Conservation (phyloP, 1,140 invertebrate species). For the Elysia chlorotica region DNA sequence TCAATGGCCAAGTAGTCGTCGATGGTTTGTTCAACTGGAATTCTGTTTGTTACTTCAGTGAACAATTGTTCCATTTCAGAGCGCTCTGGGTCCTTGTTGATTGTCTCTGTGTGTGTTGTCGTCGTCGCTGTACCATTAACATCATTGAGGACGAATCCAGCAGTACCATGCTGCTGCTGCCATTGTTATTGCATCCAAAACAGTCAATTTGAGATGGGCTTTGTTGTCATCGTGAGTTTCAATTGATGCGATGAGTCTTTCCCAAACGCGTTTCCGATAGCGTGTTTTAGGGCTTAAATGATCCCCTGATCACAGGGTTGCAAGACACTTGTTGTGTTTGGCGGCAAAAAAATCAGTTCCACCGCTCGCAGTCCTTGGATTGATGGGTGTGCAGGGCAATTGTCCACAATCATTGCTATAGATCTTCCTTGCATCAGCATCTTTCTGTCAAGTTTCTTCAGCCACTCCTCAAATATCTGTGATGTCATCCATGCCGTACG, state of each 20-base stretch:
- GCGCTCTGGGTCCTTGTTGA: no score
- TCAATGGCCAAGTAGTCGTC: no score
- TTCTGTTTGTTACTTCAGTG: no score
- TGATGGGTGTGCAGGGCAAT: conserved; percentile 11
- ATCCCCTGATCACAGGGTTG: background rate
- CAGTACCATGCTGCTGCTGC: no score
- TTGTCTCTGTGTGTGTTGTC: no score
- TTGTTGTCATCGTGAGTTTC: no score
- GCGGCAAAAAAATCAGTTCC: background rate
- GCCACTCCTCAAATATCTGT: conserved; percentile 4
- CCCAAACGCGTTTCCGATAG: background rate
- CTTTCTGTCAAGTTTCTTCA: background rate
- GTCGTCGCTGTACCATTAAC: no score
- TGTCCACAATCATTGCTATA: conserved; percentile 3
- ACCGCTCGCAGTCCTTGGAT: background rate
- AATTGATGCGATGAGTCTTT: background rate
- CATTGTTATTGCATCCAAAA: no score
- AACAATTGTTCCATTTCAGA: no score
- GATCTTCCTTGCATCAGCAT: background rate
- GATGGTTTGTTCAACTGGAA: no score
- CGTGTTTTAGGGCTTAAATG: background rate
- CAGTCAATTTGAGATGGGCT: no score
- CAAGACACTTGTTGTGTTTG: background rate
- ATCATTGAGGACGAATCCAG: no score
- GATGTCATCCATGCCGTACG: conserved; percentile 6